These are phyloP conservation scores for Ophion ventricosus DNA, from an alignment of 2,888 invertebrate species.

Conservation along the genomic window DNA sequence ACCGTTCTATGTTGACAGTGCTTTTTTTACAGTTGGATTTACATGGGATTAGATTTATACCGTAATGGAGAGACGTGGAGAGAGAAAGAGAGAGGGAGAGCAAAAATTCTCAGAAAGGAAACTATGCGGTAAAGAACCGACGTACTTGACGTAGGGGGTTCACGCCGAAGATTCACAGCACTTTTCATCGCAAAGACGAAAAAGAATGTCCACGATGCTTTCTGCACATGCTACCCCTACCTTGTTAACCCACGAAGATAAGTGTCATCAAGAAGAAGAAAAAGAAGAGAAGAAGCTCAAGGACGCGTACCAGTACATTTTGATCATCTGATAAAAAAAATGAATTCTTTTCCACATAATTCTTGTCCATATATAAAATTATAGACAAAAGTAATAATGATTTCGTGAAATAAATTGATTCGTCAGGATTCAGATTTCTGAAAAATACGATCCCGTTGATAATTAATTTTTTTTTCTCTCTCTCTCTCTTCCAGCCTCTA, in stretches of 20 bases:
- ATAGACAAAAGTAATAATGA: too few relatives aligned
- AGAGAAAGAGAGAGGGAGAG: not conserved
- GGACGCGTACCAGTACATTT: not conserved
- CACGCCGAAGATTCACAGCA: slow-evolving; percentile 53
- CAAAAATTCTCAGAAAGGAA: slow-evolving; percentile 5
- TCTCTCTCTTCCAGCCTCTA: too few relatives aligned
- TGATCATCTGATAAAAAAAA: not conserved
- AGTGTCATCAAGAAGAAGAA: not conserved
- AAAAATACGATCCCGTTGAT: too few relatives aligned
- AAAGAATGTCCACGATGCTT: slow-evolving; percentile 54
- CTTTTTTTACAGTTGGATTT: not conserved
- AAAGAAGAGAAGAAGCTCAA: slow-evolving; percentile 28
- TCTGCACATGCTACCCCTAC: slow-evolving; percentile 64
- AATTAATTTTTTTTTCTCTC: too few relatives aligned
- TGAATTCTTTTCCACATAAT: not conserved
- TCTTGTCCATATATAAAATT: too few relatives aligned
- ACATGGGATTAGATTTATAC: slow-evolving; percentile 23
- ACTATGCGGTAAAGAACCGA: not conserved
- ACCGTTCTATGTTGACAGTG: not conserved
- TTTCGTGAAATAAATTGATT: too few relatives aligned
- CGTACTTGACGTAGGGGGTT: slow-evolving; percentile 31
- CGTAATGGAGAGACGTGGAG: slow-evolving; percentile 10
- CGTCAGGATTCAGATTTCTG: too few relatives aligned
- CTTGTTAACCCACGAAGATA: slow-evolving; percentile 38
- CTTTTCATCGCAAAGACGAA: slow-evolving; percentile 42